Evolutionary conservation across 2,888 invertebrate species (phyloP).

Genomic region (Drosophila emarginata): DNA sequence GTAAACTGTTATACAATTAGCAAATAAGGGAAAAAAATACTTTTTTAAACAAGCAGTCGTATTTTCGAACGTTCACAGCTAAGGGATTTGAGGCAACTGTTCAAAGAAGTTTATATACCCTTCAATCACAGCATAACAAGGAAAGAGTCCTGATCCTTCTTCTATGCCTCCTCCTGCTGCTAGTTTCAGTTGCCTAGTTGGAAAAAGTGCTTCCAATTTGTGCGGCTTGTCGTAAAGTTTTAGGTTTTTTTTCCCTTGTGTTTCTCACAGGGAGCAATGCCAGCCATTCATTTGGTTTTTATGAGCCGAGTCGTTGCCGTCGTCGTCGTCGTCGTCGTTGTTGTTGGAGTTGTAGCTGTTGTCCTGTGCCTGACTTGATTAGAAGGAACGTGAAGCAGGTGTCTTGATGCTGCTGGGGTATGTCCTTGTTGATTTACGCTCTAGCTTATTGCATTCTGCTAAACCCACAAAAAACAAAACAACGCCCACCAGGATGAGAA

Average conservation of each 20-base stretch:
- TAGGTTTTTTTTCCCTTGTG: constrained; percentile 28
- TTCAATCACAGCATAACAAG: constrained; percentile 10
- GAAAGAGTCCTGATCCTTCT: constrained; percentile 5
- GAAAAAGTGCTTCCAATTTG: constrained; percentile 69
- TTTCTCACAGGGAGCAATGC: constrained; percentile 36
- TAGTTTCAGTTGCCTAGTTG: not conserved
- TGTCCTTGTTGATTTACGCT: constrained; percentile 73
- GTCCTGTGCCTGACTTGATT: constrained; percentile 50
- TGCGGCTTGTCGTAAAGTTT: constrained; percentile 77
- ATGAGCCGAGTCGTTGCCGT: constrained; percentile 49
- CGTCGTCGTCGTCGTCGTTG: constrained; percentile 24
- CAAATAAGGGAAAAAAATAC: no score
- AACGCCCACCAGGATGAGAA: constrained; percentile 28
- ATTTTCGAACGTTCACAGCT: not conserved
- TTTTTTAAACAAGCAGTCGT: no score
- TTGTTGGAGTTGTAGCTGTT: constrained; percentile 19
- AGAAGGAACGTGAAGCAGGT: constrained; percentile 58
- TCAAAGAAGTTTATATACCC: not conserved
- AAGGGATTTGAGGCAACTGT: not conserved
- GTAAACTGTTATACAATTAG: no score
- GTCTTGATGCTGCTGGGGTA: constrained; percentile 61
- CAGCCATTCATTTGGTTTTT: constrained; percentile 70
- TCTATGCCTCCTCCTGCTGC: not conserved
- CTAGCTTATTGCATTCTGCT: constrained; percentile 68
- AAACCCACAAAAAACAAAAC: constrained; percentile 45